These are phyloP conservation scores for Tipula helvola DNA, from an alignment of 2,888 invertebrate species.

Conservation along the genomic window DNA sequence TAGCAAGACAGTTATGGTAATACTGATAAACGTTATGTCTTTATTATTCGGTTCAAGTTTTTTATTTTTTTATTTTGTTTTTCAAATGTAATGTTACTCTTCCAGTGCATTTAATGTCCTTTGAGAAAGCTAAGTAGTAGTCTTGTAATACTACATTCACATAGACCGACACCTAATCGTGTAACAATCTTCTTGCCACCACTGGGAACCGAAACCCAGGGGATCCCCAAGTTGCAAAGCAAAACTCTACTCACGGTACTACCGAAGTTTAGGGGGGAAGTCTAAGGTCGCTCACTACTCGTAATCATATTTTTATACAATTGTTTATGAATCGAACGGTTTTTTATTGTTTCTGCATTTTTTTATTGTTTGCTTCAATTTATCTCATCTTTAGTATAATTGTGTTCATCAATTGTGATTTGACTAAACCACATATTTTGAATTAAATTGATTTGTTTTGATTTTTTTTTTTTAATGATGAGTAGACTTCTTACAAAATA, in stretches of 20 bases:
- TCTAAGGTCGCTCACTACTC: background rate
- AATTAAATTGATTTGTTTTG: background rate
- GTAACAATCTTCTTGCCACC: too few species aligned
- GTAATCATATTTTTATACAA: background rate
- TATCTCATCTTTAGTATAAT: background rate
- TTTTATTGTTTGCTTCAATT: background rate
- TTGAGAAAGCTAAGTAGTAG: too few species aligned
- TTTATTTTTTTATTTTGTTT: background rate
- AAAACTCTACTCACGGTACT: too few species aligned
- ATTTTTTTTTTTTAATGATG: background rate
- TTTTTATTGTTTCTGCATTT: background rate
- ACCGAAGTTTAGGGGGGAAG: background rate
- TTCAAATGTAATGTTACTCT: background rate
- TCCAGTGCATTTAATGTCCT: too few species aligned
- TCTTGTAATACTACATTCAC: too few species aligned
- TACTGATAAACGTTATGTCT: background rate
- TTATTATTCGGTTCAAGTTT: background rate
- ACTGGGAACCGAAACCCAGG: too few species aligned
- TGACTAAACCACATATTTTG: too few species aligned
- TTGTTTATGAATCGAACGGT: background rate
- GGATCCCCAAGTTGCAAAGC: too few species aligned
- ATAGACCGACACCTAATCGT: too few species aligned
- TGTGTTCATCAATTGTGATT: too few species aligned
- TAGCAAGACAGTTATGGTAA: background rate
- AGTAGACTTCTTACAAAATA: background rate